These are phyloP conservation scores for Cryptops parisi DNA, from an alignment of 2,888 invertebrate species.

Conservation along the genomic window DNA sequence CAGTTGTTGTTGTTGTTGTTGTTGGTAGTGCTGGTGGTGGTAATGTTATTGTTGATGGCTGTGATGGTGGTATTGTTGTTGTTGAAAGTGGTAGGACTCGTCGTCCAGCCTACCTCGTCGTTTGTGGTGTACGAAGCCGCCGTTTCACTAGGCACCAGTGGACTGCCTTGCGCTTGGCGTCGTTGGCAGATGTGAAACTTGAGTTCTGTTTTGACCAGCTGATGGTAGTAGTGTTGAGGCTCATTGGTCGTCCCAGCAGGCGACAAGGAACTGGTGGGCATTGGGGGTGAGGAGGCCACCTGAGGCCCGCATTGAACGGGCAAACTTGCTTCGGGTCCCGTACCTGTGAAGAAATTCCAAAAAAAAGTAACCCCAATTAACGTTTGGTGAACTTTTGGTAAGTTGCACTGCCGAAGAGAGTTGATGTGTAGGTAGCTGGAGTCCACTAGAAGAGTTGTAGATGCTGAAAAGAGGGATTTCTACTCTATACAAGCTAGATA, in stretches of 20 bases:
- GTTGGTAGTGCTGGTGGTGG: not conserved
- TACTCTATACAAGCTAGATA: no score
- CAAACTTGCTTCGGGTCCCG: not conserved
- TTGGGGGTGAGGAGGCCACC: not conserved
- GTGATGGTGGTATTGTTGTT: not conserved
- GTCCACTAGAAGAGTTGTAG: no score
- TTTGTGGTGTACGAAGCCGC: not conserved
- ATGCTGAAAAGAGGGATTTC: no score
- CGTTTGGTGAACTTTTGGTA: no score
- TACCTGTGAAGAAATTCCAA: no score
- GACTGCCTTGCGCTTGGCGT: not conserved
- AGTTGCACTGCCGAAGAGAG: no score
- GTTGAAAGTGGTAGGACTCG: not conserved
- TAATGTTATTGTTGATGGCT: not conserved
- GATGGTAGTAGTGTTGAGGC: not conserved
- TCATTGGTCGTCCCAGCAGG: not conserved
- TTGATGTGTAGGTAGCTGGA: no score
- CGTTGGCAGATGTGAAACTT: not conserved
- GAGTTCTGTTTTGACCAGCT: not conserved
- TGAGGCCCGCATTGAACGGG: not conserved
- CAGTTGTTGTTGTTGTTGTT: not conserved
- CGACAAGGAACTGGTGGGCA: not conserved
- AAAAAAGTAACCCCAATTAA: no score
- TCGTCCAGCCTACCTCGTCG: not conserved
- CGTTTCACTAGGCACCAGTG: not conserved